Percentiles rank a stretch among this genome's conserved stretches.
These are phyloP conservation scores for Percopsis omiscomaycus DNA, from an alignment of 2,797 vertebrate genomes.

Conservation along the genomic window DNA sequence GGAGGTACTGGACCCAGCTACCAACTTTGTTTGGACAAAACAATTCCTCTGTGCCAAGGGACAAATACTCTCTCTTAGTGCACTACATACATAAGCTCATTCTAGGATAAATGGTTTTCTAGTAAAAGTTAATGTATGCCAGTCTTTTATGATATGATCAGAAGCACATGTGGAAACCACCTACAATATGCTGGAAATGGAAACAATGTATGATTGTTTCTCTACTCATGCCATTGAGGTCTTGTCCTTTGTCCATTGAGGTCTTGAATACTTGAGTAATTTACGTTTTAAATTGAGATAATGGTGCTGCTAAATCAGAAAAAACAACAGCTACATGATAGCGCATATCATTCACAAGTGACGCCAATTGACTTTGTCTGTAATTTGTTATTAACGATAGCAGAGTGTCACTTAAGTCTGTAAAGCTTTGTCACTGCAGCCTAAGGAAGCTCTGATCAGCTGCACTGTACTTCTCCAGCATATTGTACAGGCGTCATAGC, in stretches of 20 bases:
- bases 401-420: constrained; percentile 26
- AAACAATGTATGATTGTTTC: constrained; percentile 29
- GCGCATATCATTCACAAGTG: constrained; percentile 5
- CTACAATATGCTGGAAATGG: constrained; percentile 37
- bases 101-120: constrained; percentile 56
- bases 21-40: constrained; percentile 39
- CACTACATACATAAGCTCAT: constrained; percentile 54
- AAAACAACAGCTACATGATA: constrained; percentile 2
- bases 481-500: constrained; percentile 61
- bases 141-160: constrained; percentile 56
- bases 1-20: constrained; percentile 48
- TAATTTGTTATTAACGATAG: constrained; percentile 20
- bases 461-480: constrained; percentile 47
- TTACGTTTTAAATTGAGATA: constrained; percentile 17
- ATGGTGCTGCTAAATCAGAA: constrained; percentile 3
- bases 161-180: constrained; percentile 57
- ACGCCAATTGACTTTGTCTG: constrained; percentile 18
- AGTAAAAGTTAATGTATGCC: constrained; percentile 40
- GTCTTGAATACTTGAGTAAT: constrained; percentile 14
- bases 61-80: constrained; percentile 59
- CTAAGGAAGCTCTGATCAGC: constrained; percentile 55
- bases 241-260: constrained; percentile 2
- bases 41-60: constrained; percentile 48
- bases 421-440: constrained; percentile 14
- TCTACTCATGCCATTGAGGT: constrained; percentile 4